phyloP scores from a whole-genome alignment of 2,113 vertebrate genomes.

The Myodes glareolus region DNA sequence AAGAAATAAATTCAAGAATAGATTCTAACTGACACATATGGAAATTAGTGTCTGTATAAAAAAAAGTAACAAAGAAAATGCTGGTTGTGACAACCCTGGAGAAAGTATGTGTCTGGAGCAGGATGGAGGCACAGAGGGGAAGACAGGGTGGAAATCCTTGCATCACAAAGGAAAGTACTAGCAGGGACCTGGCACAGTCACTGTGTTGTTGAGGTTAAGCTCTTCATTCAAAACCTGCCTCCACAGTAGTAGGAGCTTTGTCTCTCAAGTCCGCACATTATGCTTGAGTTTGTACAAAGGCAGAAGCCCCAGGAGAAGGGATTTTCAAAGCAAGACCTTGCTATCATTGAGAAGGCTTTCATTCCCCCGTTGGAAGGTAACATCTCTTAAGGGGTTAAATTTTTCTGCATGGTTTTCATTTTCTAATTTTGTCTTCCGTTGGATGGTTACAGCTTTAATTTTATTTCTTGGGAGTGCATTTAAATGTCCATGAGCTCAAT shows the following conservation, averaged over 20 bases:
- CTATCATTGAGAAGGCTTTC: not conserved
- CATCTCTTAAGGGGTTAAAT: not conserved
- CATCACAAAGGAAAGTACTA: not conserved
- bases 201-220: not conserved
- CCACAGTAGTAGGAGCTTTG: not conserved
- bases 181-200: not conserved
- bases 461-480: constrained; percentile 24
- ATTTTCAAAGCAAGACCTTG: not conserved
- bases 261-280: not conserved
- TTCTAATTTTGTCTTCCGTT: constrained; percentile 50
- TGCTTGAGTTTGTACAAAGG: not conserved
- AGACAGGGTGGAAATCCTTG: not conserved
- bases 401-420: constrained; percentile 30
- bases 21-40: not conserved
- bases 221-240: not conserved
- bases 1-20: not conserved
- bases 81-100: too few relatives aligned
- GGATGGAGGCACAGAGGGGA: not conserved
- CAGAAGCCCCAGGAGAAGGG: not conserved
- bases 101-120: not conserved
- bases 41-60: not conserved
- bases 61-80: not conserved
- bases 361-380: not conserved
- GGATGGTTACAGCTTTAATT: constrained; percentile 35
- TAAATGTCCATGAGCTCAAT: constrained; percentile 47